phyloP scores from a whole-genome alignment of 2,113 vertebrate genomes.

The cattle (Bos taurus) region ARS-UCD2.0 NC_037344.1:6334001-6334500 shows the following conservation, averaged over 20 bases:
- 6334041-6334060: neutral
- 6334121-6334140: neutral
- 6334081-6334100: neutral
- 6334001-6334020: no score
- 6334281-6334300: neutral
- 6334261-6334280: neutral
- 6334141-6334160: neutral
- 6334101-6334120: neutral
- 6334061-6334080: neutral
- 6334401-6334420: neutral
- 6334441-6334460: neutral
- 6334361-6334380: neutral
- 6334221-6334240: neutral
- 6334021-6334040: neutral
- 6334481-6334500: neutral
- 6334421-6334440: neutral
- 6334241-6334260: neutral
- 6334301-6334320: neutral
- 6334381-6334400: neutral
- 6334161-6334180: neutral
- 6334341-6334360: neutral
- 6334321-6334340: neutral
- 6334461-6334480: neutral
- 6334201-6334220: neutral
- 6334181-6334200: neutral